These are phyloP conservation scores for Apeltes quadracus DNA, from an alignment of 2,113 vertebrate species.

Conservation along the genomic window DNA sequence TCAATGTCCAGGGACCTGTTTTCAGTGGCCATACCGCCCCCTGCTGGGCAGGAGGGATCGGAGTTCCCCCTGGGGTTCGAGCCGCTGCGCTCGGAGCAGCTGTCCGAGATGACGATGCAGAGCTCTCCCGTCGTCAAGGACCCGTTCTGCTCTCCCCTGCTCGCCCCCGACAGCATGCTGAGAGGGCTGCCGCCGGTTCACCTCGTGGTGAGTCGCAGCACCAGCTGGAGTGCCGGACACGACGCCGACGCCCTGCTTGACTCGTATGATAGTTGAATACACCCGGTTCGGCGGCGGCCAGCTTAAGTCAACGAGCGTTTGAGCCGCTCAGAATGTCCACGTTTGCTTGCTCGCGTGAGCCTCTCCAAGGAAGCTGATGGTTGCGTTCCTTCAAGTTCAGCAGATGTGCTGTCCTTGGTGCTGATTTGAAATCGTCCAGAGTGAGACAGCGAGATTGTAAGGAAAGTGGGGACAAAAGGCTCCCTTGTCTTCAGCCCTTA, in stretches of 20 bases:
- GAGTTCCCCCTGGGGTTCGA: conserved; percentile 86
- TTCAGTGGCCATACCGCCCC: conserved; percentile 58
- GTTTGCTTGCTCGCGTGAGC: neutral
- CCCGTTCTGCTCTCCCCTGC: conserved; percentile 86
- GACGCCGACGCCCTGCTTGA: neutral
- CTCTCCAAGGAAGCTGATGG: neutral
- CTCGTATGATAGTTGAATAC: neutral
- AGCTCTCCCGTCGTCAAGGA: conserved; percentile 84
- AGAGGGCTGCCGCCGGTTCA: conserved; percentile 80
- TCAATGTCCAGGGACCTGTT: conserved; percentile 47
- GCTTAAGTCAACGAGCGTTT: too few species aligned
- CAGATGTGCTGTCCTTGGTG: neutral
- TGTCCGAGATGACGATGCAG: conserved; percentile 77
- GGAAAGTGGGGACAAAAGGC: conserved; percentile 47
- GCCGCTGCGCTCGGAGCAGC: conserved; percentile 82
- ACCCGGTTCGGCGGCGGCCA: neutral
- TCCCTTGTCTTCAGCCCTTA: conserved; percentile 55
- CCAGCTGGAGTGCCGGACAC: neutral
- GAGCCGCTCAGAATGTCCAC: neutral
- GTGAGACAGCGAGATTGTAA: conserved; percentile 56
- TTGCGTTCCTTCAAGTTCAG: neutral
- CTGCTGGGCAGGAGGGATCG: conserved; percentile 41
- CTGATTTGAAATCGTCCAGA: conserved; percentile 47
- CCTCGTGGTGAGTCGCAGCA: conserved; percentile 78
- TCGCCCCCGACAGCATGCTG: conserved; percentile 82